Conservation (phyloP, 2,888 invertebrate genomes). For the Ypsolopha sequella region DNA sequence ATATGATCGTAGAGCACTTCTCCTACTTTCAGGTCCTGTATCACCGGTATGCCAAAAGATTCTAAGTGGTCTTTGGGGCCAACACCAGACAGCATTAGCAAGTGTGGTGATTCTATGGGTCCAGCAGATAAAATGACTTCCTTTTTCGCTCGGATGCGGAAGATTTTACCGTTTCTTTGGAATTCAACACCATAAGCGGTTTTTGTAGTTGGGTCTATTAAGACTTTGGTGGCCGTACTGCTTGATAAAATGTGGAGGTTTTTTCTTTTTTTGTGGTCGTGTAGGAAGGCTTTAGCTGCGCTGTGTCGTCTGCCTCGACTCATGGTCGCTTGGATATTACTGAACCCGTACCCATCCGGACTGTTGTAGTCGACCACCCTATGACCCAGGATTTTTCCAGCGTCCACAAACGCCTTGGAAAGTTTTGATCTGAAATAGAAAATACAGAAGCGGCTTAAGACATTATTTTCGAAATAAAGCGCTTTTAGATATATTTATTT, state of each 20-base stretch:
- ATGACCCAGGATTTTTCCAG: constrained; percentile 74
- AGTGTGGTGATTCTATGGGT: constrained; percentile 83
- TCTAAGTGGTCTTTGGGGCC: constrained; percentile 73
- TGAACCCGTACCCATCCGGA: constrained; percentile 72
- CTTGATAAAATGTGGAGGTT: constrained; percentile 71
- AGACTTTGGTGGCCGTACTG: constrained; percentile 67
- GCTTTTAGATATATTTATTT: no score
- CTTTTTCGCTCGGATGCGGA: constrained; percentile 47
- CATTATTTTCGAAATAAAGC: no score
- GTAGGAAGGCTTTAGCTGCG: constrained; percentile 71
- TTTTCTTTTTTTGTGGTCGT: constrained; percentile 56
- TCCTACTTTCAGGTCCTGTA: constrained; percentile 76
- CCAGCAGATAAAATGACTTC: constrained; percentile 77
- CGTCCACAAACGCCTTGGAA: constrained; percentile 75
- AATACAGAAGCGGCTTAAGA: no score
- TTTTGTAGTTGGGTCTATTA: constrained; percentile 69
- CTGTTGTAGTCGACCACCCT: constrained; percentile 79
- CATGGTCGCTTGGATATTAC: constrained; percentile 55
- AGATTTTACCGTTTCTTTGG: constrained; percentile 49
- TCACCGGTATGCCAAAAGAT: constrained; percentile 68
- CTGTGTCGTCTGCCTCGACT: constrained; percentile 62
- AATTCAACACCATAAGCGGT: constrained; percentile 47
- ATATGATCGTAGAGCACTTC: constrained; percentile 77
- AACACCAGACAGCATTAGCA: constrained; percentile 76
- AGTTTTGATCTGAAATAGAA: constrained; percentile 54